Base-by-base conservation (phyloP, 2,888 invertebrate genomes). In the Mythimna loreyi region DNA sequence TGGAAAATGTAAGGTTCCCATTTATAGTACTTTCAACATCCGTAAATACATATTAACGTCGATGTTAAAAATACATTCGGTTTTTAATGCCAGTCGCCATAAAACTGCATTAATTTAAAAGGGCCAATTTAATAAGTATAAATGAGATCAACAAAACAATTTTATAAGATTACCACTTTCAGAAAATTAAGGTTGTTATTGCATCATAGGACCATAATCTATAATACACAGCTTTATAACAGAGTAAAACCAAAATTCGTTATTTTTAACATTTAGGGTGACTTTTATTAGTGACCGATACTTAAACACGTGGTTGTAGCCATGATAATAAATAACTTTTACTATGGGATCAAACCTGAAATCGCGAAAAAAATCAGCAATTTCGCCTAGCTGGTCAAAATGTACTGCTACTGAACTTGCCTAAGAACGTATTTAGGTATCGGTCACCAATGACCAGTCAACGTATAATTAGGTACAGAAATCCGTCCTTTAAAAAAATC, bases 11-110 rank as follows among this genome's bases (percentile, higher is more conserved):
- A 67, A 66, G 50, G 61, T 78, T 62, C 28, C 49, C 36, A n/a
- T 49, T 70, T 53, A 65, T 50, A 59, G 52, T 30, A 71, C 60
- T 80, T 78, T 63, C 65, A 47, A 72, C 30, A 76, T 80, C 67
- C 67, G 53, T 78, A 67, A 80, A 65, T 49, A 70, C 62, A 72
- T 52, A 45, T 57, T 71, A 43, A 56, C 71, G 64, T 67, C 45
- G 11, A 62, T 36, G 45, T 69, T 59, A 75, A 77, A 72, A 56
- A 67, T 65, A 61, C 52, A 60, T 58, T 72, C 11, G 28, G 50
- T 33, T 52, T 47, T 62, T 67, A 52, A 62, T 40, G 45, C 69
- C 65, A 62, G 68, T 62, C 69, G 43, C 61, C 45, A 43, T 57
- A 47, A 53, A 30, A 21, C 16, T 30, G 16, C 28, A 21, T 60